A percentile compares a stretch with the other conserved stretches of the same genome.
phyloP scores from a whole-genome alignment of 2,888 invertebrate species.

The Noctua comes region DNA sequence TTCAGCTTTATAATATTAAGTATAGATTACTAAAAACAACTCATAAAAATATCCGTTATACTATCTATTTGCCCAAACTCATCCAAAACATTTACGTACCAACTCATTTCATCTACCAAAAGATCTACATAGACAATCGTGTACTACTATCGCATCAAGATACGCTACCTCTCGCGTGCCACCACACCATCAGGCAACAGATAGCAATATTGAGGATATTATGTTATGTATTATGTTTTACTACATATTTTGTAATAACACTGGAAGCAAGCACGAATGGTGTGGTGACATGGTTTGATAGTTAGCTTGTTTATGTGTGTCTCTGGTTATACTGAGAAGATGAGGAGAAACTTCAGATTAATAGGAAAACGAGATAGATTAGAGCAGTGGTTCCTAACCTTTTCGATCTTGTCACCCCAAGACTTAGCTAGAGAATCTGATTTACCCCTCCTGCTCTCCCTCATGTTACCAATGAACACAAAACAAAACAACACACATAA shows the following conservation, averaged over 20 bases:
- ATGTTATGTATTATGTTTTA: constrained; percentile 44
- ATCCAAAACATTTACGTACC: too few relatives aligned
- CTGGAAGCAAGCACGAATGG: constrained; percentile 30
- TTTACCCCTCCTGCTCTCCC: too few relatives aligned
- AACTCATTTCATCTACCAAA: not conserved
- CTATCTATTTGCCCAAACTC: too few relatives aligned
- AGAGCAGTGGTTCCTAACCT: too few relatives aligned
- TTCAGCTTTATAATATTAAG: too few relatives aligned
- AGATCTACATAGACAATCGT: constrained; percentile 17
- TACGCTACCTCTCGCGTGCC: constrained; percentile 55
- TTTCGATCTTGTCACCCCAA: too few relatives aligned
- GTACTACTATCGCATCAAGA: constrained; percentile 37
- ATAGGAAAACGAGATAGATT: not conserved
- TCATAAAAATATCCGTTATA: not conserved
- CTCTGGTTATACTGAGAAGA: not conserved
- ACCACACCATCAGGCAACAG: constrained; percentile 31
- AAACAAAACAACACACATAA: too few relatives aligned
- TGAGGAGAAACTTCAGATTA: not conserved
- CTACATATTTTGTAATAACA: constrained; percentile 54
- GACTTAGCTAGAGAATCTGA: too few relatives aligned
- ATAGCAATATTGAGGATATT: constrained; percentile 54
- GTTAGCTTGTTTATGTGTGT: not conserved
- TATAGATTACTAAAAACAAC: not conserved
- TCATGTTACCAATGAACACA: too few relatives aligned
- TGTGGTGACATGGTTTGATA: constrained; percentile 52